phyloP scores from a whole-genome alignment of 2,797 vertebrate species.

The Pipistrellus nathusii region DNA sequence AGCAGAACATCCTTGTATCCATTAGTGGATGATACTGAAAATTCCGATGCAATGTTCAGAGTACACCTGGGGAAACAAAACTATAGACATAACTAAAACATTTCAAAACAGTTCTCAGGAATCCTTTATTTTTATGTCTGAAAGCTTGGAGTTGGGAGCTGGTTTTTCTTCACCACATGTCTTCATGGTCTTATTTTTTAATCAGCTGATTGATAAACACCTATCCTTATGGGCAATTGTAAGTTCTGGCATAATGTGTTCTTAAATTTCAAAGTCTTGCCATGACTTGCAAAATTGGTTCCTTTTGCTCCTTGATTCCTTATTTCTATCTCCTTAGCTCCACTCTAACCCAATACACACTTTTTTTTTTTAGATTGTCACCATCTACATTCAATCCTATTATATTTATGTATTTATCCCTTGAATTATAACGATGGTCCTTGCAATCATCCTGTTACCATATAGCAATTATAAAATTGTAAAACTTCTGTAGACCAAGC shows the following conservation, averaged over 20 bases:
- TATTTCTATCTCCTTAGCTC: not conserved
- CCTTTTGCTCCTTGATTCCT: not conserved
- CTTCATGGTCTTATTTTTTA: not conserved
- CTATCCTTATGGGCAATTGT: not conserved
- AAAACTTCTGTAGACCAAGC: not conserved
- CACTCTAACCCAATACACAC: not conserved
- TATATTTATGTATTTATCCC: not conserved
- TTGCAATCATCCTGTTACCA: not conserved
- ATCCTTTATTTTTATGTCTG: not conserved
- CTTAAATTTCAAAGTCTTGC: conserved; percentile 16
- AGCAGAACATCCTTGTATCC: not conserved
- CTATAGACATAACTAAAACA: not conserved
- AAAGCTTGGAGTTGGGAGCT: not conserved
- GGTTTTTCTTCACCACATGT: not conserved
- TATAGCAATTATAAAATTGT: not conserved
- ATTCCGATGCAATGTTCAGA: not conserved
- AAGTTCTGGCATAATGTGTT: not conserved
- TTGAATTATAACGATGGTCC: not conserved
- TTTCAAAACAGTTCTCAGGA: not conserved
- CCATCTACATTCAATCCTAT: not conserved
- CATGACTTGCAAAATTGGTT: not conserved
- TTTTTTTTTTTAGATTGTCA: not conserved
- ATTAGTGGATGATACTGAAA: not conserved
- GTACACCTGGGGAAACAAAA: conserved; percentile 18
- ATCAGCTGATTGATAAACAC: not conserved